Evolutionary conservation across 2,888 invertebrate genomes (phyloP), one percentile per base, ranked within the genome.

Genomic region (Ophion ventricosus): DNA sequence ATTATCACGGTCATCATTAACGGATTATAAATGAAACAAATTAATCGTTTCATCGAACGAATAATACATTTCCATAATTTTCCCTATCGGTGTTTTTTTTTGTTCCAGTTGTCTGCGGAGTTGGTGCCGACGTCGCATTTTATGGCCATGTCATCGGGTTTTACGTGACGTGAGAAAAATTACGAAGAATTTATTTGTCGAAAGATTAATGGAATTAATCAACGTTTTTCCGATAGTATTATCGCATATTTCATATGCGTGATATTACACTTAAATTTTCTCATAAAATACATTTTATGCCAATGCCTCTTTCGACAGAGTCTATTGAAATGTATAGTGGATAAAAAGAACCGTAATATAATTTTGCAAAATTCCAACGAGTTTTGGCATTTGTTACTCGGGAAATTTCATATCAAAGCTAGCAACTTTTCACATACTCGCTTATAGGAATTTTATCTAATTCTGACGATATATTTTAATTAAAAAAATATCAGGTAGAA

Each of bases 41-140:
- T 20, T 17, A 56, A 29, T 67, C 1, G 17, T 25, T 11, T 20
- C 2, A 17, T 49, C 49, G 49, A 49, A 17, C 49, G 49, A 49
- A 49, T 49, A 17, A 49, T 49, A 49, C 49, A 4, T 49, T 35
- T 49, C 4, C 17, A 2, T 49, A 49, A 49, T 49, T 17, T 49
- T 49, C 17, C 49, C 49, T 4, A 17, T 49, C 49, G 14, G 17
- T 49, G 4, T 56, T 80, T 67, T 56, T 80, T 67, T 86, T 83
- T 90, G 87, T 93, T 93, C 43, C 95, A 96, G 96, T 96, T 87
- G 93, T 95, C 90, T 95, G 95, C 90, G 96, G 96, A 86, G 96
- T 96, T 84, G 96, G 96, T 56, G 95, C 95, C 43, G 96, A 96
- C 93, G 94, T 96, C 88, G 94, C 94, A 79, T 95, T 95, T 89